These are phyloP conservation scores for Falco punctatus DNA, from an alignment of 2,113 vertebrate genomes.

Conservation along the genomic window DNA sequence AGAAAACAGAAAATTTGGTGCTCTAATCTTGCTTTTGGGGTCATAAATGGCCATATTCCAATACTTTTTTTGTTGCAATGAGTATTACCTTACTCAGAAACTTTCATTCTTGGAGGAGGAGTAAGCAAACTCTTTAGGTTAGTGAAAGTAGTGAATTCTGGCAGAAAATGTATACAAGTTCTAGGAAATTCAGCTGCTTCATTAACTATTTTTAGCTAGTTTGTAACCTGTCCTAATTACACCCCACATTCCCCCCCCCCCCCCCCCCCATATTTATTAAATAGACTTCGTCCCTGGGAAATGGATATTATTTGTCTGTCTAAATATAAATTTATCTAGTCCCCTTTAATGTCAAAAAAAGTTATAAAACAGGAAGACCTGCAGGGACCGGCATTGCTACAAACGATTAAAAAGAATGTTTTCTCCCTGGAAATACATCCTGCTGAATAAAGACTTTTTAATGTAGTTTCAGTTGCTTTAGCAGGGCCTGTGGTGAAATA, in stretches of 20 bases:
- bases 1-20: background rate
- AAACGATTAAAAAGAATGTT: background rate
- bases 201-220: background rate
- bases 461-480: constrained; percentile 1
- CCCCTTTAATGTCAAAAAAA: background rate
- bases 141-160: background rate
- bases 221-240: background rate
- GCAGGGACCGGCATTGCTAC: background rate
- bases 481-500: background rate
- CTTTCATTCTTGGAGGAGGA: background rate
- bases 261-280: background rate
- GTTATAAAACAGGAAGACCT: background rate
- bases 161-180: background rate
- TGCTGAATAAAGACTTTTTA: background rate
- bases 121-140: background rate
- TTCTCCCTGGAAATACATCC: constrained; percentile 7
- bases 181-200: background rate
- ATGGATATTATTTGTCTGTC: background rate
- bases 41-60: background rate
- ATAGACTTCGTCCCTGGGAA: background rate
- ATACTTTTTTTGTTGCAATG: background rate
- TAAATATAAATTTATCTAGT: background rate
- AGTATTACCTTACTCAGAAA: background rate
- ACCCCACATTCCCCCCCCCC: no score
- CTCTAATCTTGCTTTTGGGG: background rate